Evolutionary conservation across 2,888 invertebrate genomes (phyloP), one percentile per base, ranked within the genome.

Genomic region (Drosophila neotestacea): DNA sequence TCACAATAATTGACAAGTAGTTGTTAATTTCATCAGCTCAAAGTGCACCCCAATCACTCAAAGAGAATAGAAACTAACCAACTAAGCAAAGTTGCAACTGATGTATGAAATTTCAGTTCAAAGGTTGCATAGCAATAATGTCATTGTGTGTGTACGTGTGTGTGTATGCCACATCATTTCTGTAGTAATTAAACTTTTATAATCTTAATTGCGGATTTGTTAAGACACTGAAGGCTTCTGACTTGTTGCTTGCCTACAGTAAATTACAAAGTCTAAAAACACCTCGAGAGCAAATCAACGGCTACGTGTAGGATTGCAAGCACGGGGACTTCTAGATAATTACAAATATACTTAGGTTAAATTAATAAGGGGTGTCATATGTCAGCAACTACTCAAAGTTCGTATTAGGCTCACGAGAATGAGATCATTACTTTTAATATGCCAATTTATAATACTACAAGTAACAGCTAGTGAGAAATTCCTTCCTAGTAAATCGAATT

Each of bases 1-100:
- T 28, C 41, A 48, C 70, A 85, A 50, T 73, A 76, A 79, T 73
- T 80, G 67, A 52, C 77, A 61, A 30, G 46, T 44, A 66, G 44
- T 61, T 73, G 65, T 46, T 69, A 71, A 79, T 79, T 77, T 60
- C 47, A 32, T n/a, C 16, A 34, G 58, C 46, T 78, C 81, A 84
- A 81, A 84, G 82, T 78, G 41, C 85, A 69, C 30, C 59, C 79
- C 0, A 42, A 38, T 66, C 54, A 62, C 27, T 52, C 28, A 34
- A 13, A 4, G 16, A 30, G 46, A 9, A 13, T 27, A 10, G 34
- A 28, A 39, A 7, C n/a, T 30, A 22, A 34, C 32, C 6, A 32
- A n/a, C 51, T 39, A 32, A 22, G 11, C 59, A 48, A 52, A 56
- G 44, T 61, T 50, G 39, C 30, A 50, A 32, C 39, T n/a, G 6